Base-by-base conservation (phyloP, 2,113 vertebrate genomes). In the Rhineura floridana region DNA sequence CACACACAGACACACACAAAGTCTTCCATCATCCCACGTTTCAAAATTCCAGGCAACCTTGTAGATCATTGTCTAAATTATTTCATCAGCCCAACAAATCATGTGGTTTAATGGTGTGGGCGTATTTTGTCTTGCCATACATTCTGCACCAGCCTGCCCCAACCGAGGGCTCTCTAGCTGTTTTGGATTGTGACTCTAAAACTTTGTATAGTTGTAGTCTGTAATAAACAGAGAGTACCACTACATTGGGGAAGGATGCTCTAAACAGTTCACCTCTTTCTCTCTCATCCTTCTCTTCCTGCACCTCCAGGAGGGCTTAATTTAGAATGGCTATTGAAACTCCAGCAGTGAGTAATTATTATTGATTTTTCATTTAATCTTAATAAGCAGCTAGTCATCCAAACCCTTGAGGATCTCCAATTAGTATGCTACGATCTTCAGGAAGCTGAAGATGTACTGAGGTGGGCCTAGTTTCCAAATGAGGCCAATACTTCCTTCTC, bases 311-410 rank as follows among this genome's bases (percentile, higher is more conserved):
- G 23, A 75, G 15, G 25, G 33, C 69, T 75, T 85, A 73, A 75
- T 75, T 75, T 85, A 21, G 50, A 75, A 73, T 85, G 69, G 36
- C 55, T 42, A 59, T 42, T 44, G 83, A 59, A 62, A 25, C 39
- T 85, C 83, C 36, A 73, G 69, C 25, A 85, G 70, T 75, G 83
- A 85, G 25, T 85, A 75, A 75, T 85, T n/a, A 84, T 73, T 84
- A 85, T 85, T 85, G 83, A 75, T 75, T 59, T 59, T 36, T 59
- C 59, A 75, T 75, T 75, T 59, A 55, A 59, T 75, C 83, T 75
- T 62, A 75, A 73, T 85, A 75, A 70, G 48, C 28, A 2, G 70
- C 48, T 59, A 75, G 23, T 72, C 83, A 72, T 70, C 83, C 83
- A 84, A 72, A 72, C 65, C 67, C 65, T 52, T 44, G 50, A 15